Percentiles rank a stretch among this genome's conserved stretches.
phyloP scores from a whole-genome alignment of 2,888 invertebrate genomes.

The Cryptops parisi region DNA sequence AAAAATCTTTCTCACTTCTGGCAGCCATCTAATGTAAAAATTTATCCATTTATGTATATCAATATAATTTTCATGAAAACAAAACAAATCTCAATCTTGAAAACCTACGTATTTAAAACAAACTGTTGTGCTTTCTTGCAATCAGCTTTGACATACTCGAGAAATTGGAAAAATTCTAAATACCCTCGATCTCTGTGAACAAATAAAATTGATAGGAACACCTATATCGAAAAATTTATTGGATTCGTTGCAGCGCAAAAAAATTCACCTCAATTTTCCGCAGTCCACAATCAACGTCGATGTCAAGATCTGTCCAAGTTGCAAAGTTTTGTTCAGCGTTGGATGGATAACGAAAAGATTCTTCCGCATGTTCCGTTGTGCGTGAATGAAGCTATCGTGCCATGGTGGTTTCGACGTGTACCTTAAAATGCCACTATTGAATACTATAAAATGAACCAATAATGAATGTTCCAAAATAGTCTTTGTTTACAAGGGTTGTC shows the following conservation, averaged over 20 bases:
- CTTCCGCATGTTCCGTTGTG: not conserved
- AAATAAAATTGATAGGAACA: not conserved
- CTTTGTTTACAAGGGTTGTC: not conserved
- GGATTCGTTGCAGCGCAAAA: too few relatives aligned
- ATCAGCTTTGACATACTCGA: not conserved
- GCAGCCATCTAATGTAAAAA: slow-evolving; percentile 9
- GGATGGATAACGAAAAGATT: not conserved
- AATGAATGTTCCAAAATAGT: too few relatives aligned
- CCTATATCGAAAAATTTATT: too few relatives aligned
- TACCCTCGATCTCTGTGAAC: not conserved
- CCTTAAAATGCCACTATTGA: not conserved
- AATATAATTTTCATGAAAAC: not conserved
- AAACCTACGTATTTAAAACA: not conserved
- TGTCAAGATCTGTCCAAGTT: not conserved
- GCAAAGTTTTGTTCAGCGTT: not conserved
- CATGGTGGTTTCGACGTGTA: not conserved
- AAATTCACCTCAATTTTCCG: not conserved
- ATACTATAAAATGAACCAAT: not conserved
- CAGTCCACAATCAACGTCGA: not conserved
- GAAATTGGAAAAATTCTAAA: not conserved
- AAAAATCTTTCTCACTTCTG: not conserved
- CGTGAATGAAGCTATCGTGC: not conserved
- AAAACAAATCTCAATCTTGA: not conserved
- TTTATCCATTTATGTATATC: too few relatives aligned
- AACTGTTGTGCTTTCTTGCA: not conserved